A percentile compares a stretch with the other conserved stretches of the same genome.
phyloP scores from a whole-genome alignment of 2,888 invertebrate species.

The Boloria euphrosyne region DNA sequence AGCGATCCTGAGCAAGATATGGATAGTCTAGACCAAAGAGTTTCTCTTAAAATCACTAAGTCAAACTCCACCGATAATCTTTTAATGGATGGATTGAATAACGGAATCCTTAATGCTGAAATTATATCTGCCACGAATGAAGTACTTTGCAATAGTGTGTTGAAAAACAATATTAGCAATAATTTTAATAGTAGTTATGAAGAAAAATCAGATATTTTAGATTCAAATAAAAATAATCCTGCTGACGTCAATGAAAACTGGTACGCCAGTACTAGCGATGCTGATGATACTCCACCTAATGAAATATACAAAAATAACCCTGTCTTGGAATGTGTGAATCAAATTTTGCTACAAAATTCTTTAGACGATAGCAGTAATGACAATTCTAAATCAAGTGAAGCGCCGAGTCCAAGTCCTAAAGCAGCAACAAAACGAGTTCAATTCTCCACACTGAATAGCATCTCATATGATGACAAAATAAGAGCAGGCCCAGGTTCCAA shows the following conservation, averaged over 20 bases:
- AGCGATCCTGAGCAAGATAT: constrained; percentile 77
- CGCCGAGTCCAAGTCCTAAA: constrained; percentile 77
- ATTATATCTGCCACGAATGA: constrained; percentile 73
- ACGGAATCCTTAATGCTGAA: constrained; percentile 60
- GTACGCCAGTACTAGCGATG: constrained; percentile 91
- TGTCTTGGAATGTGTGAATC: constrained; percentile 92
- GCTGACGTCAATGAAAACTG: constrained; percentile 86
- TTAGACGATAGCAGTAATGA: constrained; percentile 82
- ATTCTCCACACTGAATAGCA: constrained; percentile 85
- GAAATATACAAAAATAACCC: constrained; percentile 91
- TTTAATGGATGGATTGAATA: constrained; percentile 57
- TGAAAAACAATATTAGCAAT: constrained; percentile 61
- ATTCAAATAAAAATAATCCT: constrained; percentile 54
- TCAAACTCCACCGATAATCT: constrained; percentile 70
- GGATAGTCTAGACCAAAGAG: constrained; percentile 66
- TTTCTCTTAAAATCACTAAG: constrained; percentile 57
- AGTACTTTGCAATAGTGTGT: constrained; percentile 67
- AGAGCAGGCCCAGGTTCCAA: constrained; percentile 55
- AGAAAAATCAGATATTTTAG: constrained; percentile 66
- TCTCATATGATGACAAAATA: constrained; percentile 77
- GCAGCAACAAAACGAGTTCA: constrained; percentile 82
- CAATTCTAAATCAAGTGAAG: constrained; percentile 74
- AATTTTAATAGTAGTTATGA: constrained; percentile 57
- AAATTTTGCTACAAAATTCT: constrained; percentile 89
- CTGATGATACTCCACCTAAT: constrained; percentile 87